Evolutionary conservation across 2,888 invertebrate species (phyloP), one percentile per base, ranked within the genome.

Genomic region (Amorpha juglandis): DNA sequence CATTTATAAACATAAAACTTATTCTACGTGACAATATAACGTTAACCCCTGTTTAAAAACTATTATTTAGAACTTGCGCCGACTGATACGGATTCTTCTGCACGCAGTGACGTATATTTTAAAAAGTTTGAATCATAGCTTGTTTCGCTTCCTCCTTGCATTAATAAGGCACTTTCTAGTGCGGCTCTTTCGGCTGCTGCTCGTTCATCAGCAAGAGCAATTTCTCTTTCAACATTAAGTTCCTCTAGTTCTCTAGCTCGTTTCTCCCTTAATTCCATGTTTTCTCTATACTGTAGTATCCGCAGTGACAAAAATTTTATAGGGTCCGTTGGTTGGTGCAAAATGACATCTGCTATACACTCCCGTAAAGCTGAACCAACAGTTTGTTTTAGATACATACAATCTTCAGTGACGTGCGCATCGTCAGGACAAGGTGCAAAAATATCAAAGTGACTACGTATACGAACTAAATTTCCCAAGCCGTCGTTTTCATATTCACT

Each of bases 401-500:
- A 91, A 70, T 93, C 93, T 71, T 91, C 91, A 33, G 89, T 88
- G 0, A 92, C 88, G 69, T 88, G 77, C n/a, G 81, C 84, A 70
- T 92, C 90, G 50, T 79, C 86, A 8, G 91, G 88, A 70, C 93
- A 93, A 14, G 81, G 77, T 51, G 89, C 80, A 72, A 91, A 88
- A 66, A 88, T 74, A 71, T 90, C 90, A 63, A 81, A 69, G 50
- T 87, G 84, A 68, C 88, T 91, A 50, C 88, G 87, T 71, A 90
- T 87, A 63, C 92, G 88, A 1, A 93, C 91, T n/a, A 93, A 78
- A 72, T 93, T 93, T 53, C 93, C 93, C 67, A 93, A 81, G 0
- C 89, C 93, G 79, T 93, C 93, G 70, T 87, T 88, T 81, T 93
- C 92, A 71, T 91, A 93, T 74, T 93, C 93, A 80, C 91, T 93